phyloP scores from a whole-genome alignment of 2,888 invertebrate species.

The Myathropa florea region DNA sequence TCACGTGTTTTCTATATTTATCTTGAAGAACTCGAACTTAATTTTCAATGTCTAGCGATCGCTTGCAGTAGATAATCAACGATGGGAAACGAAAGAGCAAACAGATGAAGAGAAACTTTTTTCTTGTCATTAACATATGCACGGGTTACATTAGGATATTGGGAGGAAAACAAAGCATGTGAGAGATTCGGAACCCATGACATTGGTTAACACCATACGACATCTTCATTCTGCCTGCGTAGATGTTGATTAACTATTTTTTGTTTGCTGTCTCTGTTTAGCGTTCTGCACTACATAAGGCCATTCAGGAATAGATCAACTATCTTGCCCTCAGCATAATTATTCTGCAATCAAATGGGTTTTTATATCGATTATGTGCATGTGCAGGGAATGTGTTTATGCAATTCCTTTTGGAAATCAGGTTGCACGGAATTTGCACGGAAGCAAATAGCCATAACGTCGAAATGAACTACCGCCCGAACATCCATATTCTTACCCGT shows the following conservation, averaged over 20 bases:
- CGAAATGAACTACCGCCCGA: too few species aligned
- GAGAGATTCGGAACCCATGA: slow-evolving; percentile 51
- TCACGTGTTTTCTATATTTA: slow-evolving; percentile 79
- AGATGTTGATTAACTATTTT: neutral
- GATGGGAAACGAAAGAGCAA: slow-evolving; percentile 38
- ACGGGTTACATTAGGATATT: slow-evolving; percentile 52
- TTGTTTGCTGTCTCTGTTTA: neutral
- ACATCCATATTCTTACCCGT: too few species aligned
- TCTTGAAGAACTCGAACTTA: slow-evolving; percentile 59
- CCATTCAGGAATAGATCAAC: too few species aligned
- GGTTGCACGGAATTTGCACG: too few species aligned
- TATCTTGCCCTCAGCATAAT: too few species aligned
- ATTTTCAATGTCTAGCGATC: slow-evolving; percentile 60
- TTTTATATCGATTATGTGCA: too few species aligned
- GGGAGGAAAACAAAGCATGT: slow-evolving; percentile 40
- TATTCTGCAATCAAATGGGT: too few species aligned
- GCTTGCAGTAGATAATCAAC: slow-evolving; percentile 20
- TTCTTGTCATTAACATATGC: slow-evolving; percentile 35
- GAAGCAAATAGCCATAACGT: too few species aligned
- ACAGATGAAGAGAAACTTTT: slow-evolving; percentile 15
- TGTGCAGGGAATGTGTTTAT: too few species aligned
- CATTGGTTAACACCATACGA: slow-evolving; percentile 56
- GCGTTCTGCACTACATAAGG: neutral
- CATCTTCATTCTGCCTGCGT: neutral
- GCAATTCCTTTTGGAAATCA: too few species aligned